These are phyloP conservation scores for Grallaria varia DNA, from an alignment of 2,113 vertebrate species.

Conservation along the genomic window DNA sequence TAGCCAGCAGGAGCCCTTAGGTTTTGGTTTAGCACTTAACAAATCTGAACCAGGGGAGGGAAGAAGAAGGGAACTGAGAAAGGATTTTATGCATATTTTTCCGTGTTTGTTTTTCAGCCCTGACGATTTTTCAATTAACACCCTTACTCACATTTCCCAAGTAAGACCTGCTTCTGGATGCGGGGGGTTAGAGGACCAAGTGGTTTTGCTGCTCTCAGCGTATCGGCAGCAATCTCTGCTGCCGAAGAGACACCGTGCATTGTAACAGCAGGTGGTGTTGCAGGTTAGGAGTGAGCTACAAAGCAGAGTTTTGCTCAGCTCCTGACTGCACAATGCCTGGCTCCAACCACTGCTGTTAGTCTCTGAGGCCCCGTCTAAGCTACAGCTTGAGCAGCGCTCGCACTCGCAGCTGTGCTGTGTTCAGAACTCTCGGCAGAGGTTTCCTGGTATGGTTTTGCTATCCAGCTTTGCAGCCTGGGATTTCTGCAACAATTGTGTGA, in stretches of 20 bases:
- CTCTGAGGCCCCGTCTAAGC: slow-evolving; percentile 12
- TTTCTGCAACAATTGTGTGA: slow-evolving; percentile 8
- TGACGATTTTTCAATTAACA: not conserved
- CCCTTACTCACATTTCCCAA: not conserved
- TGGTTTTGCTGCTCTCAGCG: not conserved
- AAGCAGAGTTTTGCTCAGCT: not conserved
- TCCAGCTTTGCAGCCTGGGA: slow-evolving; percentile 45
- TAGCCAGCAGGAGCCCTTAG: not conserved
- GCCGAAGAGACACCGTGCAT: not conserved
- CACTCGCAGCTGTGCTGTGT: not conserved
- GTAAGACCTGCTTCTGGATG: not conserved
- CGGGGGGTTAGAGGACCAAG: not conserved
- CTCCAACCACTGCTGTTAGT: not conserved
- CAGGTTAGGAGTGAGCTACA: slow-evolving; percentile 54
- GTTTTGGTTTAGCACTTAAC: not conserved
- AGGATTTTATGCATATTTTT: not conserved
- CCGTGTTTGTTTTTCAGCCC: not conserved
- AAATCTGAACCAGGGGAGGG: not conserved
- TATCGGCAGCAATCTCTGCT: not conserved
- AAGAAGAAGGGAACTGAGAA: not conserved
- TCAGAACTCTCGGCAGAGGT: not conserved
- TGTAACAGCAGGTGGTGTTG: slow-evolving; percentile 69
- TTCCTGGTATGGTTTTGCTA: not conserved
- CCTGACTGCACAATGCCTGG: slow-evolving; percentile 16
- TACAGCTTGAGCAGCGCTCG: not conserved